These are phyloP conservation scores for Siphamia tubifer DNA, from an alignment of 2,113 vertebrate genomes.

Conservation along the genomic window DNA sequence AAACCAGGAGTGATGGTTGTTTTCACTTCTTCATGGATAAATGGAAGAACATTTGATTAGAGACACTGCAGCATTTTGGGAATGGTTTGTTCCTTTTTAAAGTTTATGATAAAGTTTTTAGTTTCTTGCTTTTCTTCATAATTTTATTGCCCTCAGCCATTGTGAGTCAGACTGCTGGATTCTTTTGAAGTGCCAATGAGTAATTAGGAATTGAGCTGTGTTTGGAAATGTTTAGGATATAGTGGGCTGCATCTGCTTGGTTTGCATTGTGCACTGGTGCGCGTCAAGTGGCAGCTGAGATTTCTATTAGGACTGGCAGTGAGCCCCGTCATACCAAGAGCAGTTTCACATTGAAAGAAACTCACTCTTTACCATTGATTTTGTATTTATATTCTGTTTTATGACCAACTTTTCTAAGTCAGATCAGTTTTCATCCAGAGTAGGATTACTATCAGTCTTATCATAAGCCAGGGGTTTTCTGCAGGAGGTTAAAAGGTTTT, in stretches of 20 bases:
- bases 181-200: slow-evolving; percentile 13
- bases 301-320: slow-evolving; percentile 12
- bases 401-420: too few relatives aligned
- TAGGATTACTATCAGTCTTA: too few relatives aligned
- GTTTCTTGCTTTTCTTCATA: background rate
- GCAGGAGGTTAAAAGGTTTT: too few relatives aligned
- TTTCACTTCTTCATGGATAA: background rate
- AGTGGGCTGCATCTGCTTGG: slow-evolving; percentile 43
- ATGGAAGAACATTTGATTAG: background rate
- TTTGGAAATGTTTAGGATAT: slow-evolving; percentile 9
- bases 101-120: background rate
- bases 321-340: slow-evolving; percentile 5
- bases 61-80: background rate
- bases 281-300: slow-evolving; percentile 38
- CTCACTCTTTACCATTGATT: background rate
- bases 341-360: background rate
- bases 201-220: slow-evolving; percentile 21
- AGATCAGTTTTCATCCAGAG: too few relatives aligned
- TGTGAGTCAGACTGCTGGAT: background rate
- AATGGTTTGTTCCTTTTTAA: background rate
- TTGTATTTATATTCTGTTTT: too few relatives aligned
- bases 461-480: too few relatives aligned
- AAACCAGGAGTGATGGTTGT: background rate
- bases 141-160: background rate
- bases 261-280: slow-evolving; percentile 43